These are phyloP conservation scores for Phoebastria nigripes DNA, from an alignment of 2,797 vertebrate genomes.

Conservation along the genomic window DNA sequence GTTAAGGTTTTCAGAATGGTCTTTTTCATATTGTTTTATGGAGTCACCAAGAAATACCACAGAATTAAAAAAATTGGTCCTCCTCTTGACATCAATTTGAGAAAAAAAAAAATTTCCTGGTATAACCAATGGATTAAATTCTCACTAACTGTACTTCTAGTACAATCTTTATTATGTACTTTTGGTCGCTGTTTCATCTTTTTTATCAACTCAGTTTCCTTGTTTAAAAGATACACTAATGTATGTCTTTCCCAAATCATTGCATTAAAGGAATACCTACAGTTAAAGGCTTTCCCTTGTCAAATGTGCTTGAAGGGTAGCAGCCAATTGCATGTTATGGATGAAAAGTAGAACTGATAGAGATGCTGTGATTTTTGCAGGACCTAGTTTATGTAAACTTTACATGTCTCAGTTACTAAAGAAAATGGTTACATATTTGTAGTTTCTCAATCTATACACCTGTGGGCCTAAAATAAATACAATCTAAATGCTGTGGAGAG, in stretches of 20 bases:
- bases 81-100: neutral
- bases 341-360: neutral
- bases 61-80: neutral
- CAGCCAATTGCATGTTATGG: neutral
- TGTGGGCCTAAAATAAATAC: slow-evolving; percentile 56
- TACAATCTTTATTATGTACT: neutral
- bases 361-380: neutral
- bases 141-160: neutral
- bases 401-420: neutral
- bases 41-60: neutral
- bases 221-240: neutral
- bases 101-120: neutral
- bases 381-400: neutral
- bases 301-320: neutral
- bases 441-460: slow-evolving; percentile 25
- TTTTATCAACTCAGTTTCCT: neutral
- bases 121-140: neutral
- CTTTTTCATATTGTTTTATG: neutral
- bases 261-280: neutral
- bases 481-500: slow-evolving; percentile 65
- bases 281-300: neutral
- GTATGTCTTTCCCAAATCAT: neutral
- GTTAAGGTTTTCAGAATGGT: neutral
- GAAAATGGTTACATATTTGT: neutral
- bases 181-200: neutral